Evolutionary conservation across 2,797 vertebrate species (phyloP).

Genomic region (Gymnocypris eckloni): DNA sequence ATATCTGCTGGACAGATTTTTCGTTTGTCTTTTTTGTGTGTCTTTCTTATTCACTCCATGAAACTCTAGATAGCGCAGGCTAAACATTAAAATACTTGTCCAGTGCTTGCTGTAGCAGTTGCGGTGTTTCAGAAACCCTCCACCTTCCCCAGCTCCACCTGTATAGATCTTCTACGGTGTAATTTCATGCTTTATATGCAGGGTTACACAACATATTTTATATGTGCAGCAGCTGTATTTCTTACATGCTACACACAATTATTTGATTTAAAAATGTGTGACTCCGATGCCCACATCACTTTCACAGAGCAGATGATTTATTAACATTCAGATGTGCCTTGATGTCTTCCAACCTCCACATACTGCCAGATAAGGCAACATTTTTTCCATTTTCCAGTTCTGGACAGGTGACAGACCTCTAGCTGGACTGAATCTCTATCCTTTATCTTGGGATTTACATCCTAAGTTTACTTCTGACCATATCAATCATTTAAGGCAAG

Average conservation of each 20-base stretch:
- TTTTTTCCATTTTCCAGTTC: neutral
- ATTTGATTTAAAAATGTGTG: neutral
- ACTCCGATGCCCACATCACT: neutral
- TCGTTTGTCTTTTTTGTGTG: neutral
- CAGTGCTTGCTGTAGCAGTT: too few relatives aligned
- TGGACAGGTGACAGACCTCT: neutral
- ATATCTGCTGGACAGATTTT: neutral
- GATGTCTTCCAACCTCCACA: neutral
- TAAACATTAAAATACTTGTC: neutral
- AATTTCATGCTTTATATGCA: neutral
- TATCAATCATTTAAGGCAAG: neutral
- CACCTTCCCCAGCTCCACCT: neutral
- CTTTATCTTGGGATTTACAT: conserved; percentile 31
- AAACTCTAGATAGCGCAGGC: neutral
- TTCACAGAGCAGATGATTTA: neutral
- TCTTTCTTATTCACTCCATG: neutral
- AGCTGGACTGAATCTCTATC: conserved; percentile 32
- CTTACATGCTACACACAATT: neutral
- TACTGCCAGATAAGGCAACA: neutral
- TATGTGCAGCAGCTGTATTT: neutral
- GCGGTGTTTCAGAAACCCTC: neutral
- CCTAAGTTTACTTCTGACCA: conserved; percentile 14
- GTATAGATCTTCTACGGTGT: neutral
- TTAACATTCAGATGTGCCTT: neutral
- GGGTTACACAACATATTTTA: neutral